Conservation (phyloP, 1,140 invertebrate genomes). For the Drosophila melanica region DNA sequence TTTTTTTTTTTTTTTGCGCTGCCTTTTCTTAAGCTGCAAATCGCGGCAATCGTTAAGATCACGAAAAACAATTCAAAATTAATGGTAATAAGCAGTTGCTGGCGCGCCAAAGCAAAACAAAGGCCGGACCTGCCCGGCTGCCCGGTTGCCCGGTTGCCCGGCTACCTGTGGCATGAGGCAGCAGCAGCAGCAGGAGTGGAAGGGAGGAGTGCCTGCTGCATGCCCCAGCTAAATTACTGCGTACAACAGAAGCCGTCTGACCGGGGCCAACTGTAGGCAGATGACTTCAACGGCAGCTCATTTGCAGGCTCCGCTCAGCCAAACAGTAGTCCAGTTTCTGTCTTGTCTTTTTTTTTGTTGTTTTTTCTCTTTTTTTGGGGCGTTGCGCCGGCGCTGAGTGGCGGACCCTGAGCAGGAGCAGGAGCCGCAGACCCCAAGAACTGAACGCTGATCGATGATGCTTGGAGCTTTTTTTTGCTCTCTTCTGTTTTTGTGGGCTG, state of each 20-base stretch:
- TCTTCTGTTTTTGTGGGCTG: constrained; percentile 40
- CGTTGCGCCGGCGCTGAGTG: constrained; percentile 68
- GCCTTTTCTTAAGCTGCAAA: constrained; percentile 77
- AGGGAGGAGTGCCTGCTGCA: constrained; percentile 18
- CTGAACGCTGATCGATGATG: constrained; percentile 72
- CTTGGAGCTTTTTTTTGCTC: constrained; percentile 27
- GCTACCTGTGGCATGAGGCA: constrained; percentile 13
- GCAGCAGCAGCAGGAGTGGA: no score
- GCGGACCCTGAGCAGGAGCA: constrained; percentile 35
- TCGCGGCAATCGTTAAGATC: constrained; percentile 84
- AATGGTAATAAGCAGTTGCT: constrained; percentile 84
- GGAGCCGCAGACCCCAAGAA: constrained; percentile 8
- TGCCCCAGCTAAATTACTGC: constrained; percentile 81
- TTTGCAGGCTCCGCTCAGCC: constrained; percentile 40
- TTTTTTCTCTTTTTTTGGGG: constrained; percentile 43
- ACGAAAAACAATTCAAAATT: constrained; percentile 84
- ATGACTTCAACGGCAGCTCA: constrained; percentile 40
- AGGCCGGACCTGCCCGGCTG: constrained; percentile 51
- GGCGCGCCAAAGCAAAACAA: constrained; percentile 73
- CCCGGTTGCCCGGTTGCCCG: no score
- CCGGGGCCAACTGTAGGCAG: constrained; percentile 41
- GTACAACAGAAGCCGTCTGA: constrained; percentile 84
- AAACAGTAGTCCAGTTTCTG: constrained; percentile 61
- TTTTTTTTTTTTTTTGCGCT: constrained; percentile 19
- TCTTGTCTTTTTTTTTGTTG: not conserved